Conservation (phyloP, 2,888 invertebrate species). For the Caenorhabditis plicata region DNA sequence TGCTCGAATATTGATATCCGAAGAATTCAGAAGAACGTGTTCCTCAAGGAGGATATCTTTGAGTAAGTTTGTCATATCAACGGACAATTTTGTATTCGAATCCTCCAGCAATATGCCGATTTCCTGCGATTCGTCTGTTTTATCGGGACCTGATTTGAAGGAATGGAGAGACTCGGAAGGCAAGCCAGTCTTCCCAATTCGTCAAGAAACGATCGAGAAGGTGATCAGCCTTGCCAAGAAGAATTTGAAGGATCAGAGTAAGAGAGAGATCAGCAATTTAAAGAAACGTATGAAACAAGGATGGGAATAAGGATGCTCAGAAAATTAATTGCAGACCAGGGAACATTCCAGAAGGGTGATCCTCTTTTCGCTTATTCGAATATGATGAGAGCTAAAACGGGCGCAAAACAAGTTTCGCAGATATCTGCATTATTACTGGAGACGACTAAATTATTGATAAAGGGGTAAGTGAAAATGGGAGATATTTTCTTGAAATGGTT, state of each 20-base stretch:
- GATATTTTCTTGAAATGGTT: too few relatives aligned
- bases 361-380: constrained; percentile 59
- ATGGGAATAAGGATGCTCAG: neutral
- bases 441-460: constrained; percentile 58
- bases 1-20: constrained; percentile 55
- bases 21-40: constrained; percentile 45
- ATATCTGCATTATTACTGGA: constrained; percentile 61
- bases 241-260: constrained; percentile 55
- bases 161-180: constrained; percentile 61
- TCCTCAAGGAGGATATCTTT: constrained; percentile 53
- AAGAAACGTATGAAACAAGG: constrained; percentile 42
- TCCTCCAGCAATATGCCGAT: constrained; percentile 62
- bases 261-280: constrained; percentile 54
- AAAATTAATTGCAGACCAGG: constrained; percentile 51
- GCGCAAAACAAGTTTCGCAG: constrained; percentile 52
- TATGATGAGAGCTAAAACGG: constrained; percentile 57
- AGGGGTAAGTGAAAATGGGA: constrained; percentile 47
- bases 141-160: constrained; percentile 41
- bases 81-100: too few relatives aligned
- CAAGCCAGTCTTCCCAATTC: constrained; percentile 56
- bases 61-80: constrained; percentile 41
- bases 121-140: constrained; percentile 57
- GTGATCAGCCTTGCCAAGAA: constrained; percentile 54
- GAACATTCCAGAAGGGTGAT: constrained; percentile 53
- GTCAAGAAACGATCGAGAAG: constrained; percentile 61